These are phyloP conservation scores for Hirtodrosophila alboralis DNA, from an alignment of 2,888 invertebrate species.

Conservation along the genomic window DNA sequence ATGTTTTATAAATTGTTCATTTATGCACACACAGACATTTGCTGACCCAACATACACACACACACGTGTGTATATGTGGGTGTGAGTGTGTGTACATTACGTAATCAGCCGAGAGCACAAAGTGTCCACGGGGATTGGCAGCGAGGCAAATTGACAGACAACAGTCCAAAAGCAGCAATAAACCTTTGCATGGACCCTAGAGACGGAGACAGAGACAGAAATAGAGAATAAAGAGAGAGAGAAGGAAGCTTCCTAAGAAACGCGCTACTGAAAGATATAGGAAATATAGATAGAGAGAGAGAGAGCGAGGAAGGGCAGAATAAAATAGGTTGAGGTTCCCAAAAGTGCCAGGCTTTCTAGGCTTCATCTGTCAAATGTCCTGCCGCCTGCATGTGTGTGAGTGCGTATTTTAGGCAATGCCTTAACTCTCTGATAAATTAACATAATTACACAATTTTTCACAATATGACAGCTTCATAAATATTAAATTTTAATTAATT, in stretches of 20 bases:
- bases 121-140: conserved; percentile 55
- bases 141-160: conserved; percentile 58
- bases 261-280: too few species aligned
- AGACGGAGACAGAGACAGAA: neutral
- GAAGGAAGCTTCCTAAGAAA: too few species aligned
- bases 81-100: conserved; percentile 51
- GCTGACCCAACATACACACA: conserved; percentile 19
- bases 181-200: conserved; percentile 7
- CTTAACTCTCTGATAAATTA: conserved; percentile 47
- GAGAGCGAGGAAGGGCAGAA: neutral
- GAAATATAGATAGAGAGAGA: neutral
- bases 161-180: conserved; percentile 27
- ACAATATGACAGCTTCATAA: conserved; percentile 65
- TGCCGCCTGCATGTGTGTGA: conserved; percentile 7
- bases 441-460: conserved; percentile 64
- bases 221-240: too few species aligned
- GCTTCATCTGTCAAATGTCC: conserved; percentile 43
- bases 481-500: conserved; percentile 75
- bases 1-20: conserved; percentile 65
- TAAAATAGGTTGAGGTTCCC: neutral
- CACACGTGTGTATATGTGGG: neutral
- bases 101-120: conserved; percentile 55
- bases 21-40: conserved; percentile 37
- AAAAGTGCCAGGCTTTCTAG: conserved; percentile 1
- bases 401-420: conserved; percentile 15